phyloP scores from a whole-genome alignment of 2,888 invertebrate genomes.

The Parnassius orleans region DNA sequence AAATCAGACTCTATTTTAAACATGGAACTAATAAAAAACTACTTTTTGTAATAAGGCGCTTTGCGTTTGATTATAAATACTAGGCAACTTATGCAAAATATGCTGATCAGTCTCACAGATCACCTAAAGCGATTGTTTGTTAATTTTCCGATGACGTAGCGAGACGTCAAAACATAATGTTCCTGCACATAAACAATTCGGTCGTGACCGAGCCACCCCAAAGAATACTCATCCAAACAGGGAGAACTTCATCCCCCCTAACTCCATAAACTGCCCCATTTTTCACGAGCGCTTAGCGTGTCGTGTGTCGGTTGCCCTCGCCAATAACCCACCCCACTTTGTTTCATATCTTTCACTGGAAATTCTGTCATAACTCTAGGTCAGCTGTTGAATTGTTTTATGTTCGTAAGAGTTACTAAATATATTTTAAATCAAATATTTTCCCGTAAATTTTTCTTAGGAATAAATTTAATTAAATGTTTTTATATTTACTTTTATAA shows the following conservation, averaged over 20 bases:
- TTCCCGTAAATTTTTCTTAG: no score
- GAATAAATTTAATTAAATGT: no score
- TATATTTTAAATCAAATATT: no score
- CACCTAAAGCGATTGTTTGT: conserved; percentile 60
- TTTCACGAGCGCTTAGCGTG: conserved; percentile 61
- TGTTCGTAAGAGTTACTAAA: neutral
- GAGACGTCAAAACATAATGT: conserved; percentile 60
- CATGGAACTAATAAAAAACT: no score
- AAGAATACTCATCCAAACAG: conserved; percentile 20
- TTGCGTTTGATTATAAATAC: neutral
- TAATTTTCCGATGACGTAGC: conserved; percentile 70
- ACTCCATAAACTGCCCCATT: conserved; percentile 53
- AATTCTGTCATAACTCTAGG: conserved; percentile 56
- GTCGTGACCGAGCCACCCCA: conserved; percentile 39
- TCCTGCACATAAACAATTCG: conserved; percentile 69
- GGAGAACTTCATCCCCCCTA: conserved; percentile 31
- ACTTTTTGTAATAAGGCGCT: no score
- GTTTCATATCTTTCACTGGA: conserved; percentile 54
- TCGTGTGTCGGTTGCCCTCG: conserved; percentile 46
- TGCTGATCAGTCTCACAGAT: conserved; percentile 25
- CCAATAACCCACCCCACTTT: conserved; percentile 46
- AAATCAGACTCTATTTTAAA: no score
- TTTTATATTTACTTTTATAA: neutral
- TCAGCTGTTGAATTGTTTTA: conserved; percentile 54
- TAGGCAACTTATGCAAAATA: neutral